Percentiles rank a stretch among this genome's conserved stretches.
phyloP scores from a whole-genome alignment of 2,797 vertebrate genomes.

The Xerus rutilus region DNA sequence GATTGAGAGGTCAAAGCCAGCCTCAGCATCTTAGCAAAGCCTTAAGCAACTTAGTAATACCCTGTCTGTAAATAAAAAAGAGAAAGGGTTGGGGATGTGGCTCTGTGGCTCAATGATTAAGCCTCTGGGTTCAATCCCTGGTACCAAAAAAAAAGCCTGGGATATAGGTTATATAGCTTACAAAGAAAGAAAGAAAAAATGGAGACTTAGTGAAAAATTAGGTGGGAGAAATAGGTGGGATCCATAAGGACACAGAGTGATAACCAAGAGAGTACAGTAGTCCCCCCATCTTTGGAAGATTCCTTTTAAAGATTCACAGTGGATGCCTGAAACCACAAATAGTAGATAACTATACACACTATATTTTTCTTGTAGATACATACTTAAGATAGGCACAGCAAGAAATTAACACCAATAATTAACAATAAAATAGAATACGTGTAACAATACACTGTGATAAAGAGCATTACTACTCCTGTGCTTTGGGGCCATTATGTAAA shows the following conservation, averaged over 20 bases:
- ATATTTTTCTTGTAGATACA: not conserved
- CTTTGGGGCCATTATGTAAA: not conserved
- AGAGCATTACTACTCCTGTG: not conserved
- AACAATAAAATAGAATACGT: not conserved
- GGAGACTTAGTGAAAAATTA: constrained; percentile 20
- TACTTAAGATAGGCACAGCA: not conserved
- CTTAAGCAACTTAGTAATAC: too few relatives aligned
- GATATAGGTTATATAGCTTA: too few relatives aligned
- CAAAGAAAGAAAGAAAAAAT: too few relatives aligned
- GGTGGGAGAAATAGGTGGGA: not conserved
- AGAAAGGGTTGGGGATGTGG: too few relatives aligned
- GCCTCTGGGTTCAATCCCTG: too few relatives aligned
- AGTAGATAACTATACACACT: not conserved
- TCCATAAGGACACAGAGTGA: not conserved
- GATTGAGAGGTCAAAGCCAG: too few relatives aligned
- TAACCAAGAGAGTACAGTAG: not conserved
- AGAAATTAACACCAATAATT: not conserved
- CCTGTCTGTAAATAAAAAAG: too few relatives aligned
- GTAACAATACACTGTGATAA: not conserved
- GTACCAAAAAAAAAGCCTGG: too few relatives aligned
- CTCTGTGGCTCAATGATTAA: too few relatives aligned
- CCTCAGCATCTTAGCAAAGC: too few relatives aligned
- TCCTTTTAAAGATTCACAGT: not conserved
- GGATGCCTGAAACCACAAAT: not conserved
- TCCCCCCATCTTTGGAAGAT: too few relatives aligned